Percentiles rank a stretch among this genome's conserved stretches.
Evolutionary conservation across 2,797 vertebrate genomes (phyloP).

Genomic region (Uromys caudimaculatus): DNA sequence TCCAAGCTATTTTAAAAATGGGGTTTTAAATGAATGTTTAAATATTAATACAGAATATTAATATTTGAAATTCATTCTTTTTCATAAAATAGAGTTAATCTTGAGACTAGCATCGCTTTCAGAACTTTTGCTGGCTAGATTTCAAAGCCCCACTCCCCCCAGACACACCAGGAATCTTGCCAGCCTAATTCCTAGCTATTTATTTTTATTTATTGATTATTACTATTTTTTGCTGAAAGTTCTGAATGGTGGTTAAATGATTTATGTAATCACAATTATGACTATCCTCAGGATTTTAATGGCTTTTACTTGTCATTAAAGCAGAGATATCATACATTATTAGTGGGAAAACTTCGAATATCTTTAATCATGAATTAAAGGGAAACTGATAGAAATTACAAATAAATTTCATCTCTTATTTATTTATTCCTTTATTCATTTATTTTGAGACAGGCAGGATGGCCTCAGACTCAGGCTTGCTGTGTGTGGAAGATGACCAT

Average conservation of each 20-base stretch:
- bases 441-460: not conserved
- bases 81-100: slow-evolving; percentile 61
- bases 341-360: not conserved
- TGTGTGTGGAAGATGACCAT: not conserved
- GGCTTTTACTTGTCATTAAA: not conserved
- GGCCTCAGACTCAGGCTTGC: not conserved
- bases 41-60: slow-evolving; percentile 76
- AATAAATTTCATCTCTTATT: not conserved
- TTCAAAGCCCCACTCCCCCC: not conserved
- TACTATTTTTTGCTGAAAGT: slow-evolving; percentile 1
- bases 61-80: slow-evolving; percentile 76
- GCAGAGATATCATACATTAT: not conserved
- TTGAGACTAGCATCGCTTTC: not conserved
- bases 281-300: not conserved
- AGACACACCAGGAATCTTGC: not conserved
- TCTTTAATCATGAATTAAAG: slow-evolving; percentile 20
- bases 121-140: not conserved
- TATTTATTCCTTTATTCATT: not conserved
- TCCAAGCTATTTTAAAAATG: slow-evolving; percentile 70
- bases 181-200: not conserved
- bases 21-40: slow-evolving; percentile 78
- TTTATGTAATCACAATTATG: not conserved
- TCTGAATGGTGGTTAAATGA: not conserved
- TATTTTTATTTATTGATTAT: slow-evolving; percentile 45
- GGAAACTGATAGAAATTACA: not conserved